Evolutionary conservation across 2,113 vertebrate species (phyloP), one percentile per base, ranked within the genome.

Genomic region (Lophius piscatorius): DNA sequence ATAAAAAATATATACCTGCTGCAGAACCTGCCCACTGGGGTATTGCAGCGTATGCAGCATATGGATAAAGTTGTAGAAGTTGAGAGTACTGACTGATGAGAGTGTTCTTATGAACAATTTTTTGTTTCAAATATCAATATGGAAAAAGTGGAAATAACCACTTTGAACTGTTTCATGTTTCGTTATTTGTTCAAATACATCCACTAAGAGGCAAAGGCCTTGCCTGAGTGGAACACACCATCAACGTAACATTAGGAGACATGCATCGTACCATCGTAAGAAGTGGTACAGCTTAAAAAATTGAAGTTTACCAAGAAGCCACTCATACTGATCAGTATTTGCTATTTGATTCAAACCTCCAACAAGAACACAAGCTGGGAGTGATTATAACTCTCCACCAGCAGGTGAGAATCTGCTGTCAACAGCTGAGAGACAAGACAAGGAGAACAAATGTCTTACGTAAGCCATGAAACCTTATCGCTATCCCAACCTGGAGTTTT

Each of bases 341-440:
- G 66, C 74, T 11, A 34, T 80, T 69, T 65, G 55, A 72, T 63
- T 76, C 60, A 47, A 66, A 75, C 51, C 71, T 70, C 74, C 78
- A 74, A 78, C 74, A 36, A 39, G 45, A 65, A 73, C 61, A 52
- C 66, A 84, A 73, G 63, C 77, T 78, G 70, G 44, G 63, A 83
- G 70, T 78, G 78, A 84, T 78, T 78, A 78, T 81, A 74, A 64
- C 70, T 78, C 63, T 61, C 65, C 67, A 64, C 65, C 63, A 42
- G 18, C 68, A 36, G 45, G 24, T 66, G 68, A 60, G 65, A 74
- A 78, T 60, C 58, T 56, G 65, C 47, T 26, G 34, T 58, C 72
- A 29, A 28, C 49, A 11, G 45, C 64, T 64, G 72, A 62, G 51
- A 63, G 14, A 9, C 2, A 68, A 68, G 49, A 59, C 39, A 56